Base-by-base conservation (phyloP, 2,888 invertebrate genomes). In the Acleris cristana region DNA sequence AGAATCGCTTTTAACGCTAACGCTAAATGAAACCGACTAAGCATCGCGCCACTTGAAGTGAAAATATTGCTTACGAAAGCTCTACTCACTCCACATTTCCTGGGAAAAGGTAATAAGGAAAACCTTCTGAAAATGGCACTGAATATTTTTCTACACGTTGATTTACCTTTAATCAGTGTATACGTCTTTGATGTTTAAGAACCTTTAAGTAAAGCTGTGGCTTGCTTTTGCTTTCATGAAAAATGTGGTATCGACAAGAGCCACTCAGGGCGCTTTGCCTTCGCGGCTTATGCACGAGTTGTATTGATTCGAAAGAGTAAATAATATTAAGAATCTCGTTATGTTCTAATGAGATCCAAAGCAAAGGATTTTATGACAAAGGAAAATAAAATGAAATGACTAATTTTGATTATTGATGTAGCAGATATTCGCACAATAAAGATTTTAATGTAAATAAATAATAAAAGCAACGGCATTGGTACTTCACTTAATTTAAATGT, bases 91-190 rank as follows among this genome's bases (percentile, higher is more conserved):
- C 57, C 62, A 58, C 48, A 58, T 63, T 58, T 58, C 67, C 63
- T 18, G 58, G 52, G 54, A 63, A 68, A 63, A 65, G 65, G 70
- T 69, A 67, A 69, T 68, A 68, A 73, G 71, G 71, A 74, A 73
- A 74, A 74, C 70, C 70, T 69, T 58, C 64, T 53, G 64, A 70
- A 76, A 76, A 76, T 73, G 71, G 65, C 71, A 73, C 71, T 73
- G 75, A 74, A 72, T 71, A 73, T 74, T 75, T 66, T 74, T 71
- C 73, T 73, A 76, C 75, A 76, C 73, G 72, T 76, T 76, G 73
- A 75, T 74, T 74, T 74, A 77, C 75, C 76, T 79, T 79, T 80
- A 80, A 78, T 78, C 80, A 82, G 72, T 73, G 74, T 72, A 72
- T 70, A 69, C 57, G 71, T 71, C 81, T 83, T 83, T 82, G 81